Evolutionary conservation across 2,797 vertebrate species (phyloP).

Genomic region (Cyprinodon diabolis): DNA sequence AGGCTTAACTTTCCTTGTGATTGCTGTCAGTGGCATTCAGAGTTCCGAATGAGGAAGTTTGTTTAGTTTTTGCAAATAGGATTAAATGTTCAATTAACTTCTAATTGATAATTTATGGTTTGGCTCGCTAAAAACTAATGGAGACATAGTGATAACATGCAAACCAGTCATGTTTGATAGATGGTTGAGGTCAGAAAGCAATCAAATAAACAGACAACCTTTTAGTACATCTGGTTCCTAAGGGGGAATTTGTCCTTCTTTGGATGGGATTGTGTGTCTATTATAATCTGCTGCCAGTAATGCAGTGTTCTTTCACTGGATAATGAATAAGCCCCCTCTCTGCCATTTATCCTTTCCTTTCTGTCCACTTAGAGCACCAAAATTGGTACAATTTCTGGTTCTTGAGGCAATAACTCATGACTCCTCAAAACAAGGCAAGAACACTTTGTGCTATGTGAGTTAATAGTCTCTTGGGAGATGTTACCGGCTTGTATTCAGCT

Average conservation of each 20-base stretch:
- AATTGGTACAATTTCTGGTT: slow-evolving; percentile 37
- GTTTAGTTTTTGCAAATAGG: no score
- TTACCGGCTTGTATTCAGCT: slow-evolving; percentile 22
- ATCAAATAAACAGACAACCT: slow-evolving; percentile 41
- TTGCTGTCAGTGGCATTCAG: no score
- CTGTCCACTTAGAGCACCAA: slow-evolving; percentile 28
- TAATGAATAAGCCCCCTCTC: slow-evolving; percentile 27
- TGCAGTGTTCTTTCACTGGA: slow-evolving; percentile 36
- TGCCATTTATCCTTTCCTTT: slow-evolving; percentile 29
- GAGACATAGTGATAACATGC: slow-evolving; percentile 20
- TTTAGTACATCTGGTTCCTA: slow-evolving; percentile 56
- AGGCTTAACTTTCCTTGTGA: no score
- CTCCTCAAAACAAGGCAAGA: slow-evolving; percentile 21
- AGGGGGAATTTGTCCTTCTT: slow-evolving; percentile 50
- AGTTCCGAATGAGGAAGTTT: no score
- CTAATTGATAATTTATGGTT: not conserved
- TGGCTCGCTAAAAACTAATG: not conserved
- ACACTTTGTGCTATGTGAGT: slow-evolving; percentile 23
- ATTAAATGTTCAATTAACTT: not conserved
- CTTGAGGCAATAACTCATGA: slow-evolving; percentile 28
- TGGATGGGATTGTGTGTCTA: slow-evolving; percentile 29
- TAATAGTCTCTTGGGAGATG: slow-evolving; percentile 15
- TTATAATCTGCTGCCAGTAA: slow-evolving; percentile 52
- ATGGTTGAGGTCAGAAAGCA: slow-evolving; percentile 14
- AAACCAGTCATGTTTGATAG: slow-evolving; percentile 15